These are phyloP conservation scores for Dasypogon diadema DNA, from an alignment of 2,888 invertebrate species.

Conservation along the genomic window DNA sequence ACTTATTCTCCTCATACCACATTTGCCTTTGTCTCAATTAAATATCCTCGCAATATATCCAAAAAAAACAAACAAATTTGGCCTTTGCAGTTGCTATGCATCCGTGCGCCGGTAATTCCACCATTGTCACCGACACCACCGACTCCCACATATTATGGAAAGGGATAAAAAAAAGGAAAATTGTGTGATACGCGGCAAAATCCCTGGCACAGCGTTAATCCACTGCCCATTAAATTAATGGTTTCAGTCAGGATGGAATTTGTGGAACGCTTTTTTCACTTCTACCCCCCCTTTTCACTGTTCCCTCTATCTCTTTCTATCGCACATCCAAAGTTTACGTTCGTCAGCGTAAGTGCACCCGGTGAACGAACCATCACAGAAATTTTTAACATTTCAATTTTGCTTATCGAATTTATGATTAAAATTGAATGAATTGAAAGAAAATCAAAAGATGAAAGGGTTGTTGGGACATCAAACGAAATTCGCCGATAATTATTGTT, in stretches of 20 bases:
- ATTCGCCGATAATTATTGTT: constrained; percentile 47
- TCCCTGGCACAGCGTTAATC: constrained; percentile 31
- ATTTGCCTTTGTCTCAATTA: too few relatives aligned
- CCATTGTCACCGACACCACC: not conserved
- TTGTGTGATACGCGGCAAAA: constrained; percentile 33
- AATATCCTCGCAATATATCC: too few relatives aligned
- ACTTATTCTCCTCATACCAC: too few relatives aligned
- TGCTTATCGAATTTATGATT: constrained; percentile 44
- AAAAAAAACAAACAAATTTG: constrained; percentile 13
- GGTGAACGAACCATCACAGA: constrained; percentile 3
- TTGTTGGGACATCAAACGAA: constrained; percentile 42
- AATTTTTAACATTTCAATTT: constrained; percentile 40
- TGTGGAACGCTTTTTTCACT: constrained; percentile 19
- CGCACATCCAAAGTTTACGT: not conserved
- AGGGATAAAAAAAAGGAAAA: constrained; percentile 4
- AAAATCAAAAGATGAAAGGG: constrained; percentile 30
- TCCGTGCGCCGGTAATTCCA: constrained; percentile 2
- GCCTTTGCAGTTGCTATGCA: not conserved
- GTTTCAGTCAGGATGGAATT: constrained; percentile 37
- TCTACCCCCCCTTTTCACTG: not conserved
- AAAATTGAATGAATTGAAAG: constrained; percentile 27
- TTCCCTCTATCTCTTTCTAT: not conserved
- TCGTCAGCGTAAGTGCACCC: not conserved
- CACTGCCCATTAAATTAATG: constrained; percentile 43
- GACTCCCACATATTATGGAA: not conserved